Base-by-base conservation (phyloP, 2,888 invertebrate genomes). In the Caenorhabditis virilis region DNA sequence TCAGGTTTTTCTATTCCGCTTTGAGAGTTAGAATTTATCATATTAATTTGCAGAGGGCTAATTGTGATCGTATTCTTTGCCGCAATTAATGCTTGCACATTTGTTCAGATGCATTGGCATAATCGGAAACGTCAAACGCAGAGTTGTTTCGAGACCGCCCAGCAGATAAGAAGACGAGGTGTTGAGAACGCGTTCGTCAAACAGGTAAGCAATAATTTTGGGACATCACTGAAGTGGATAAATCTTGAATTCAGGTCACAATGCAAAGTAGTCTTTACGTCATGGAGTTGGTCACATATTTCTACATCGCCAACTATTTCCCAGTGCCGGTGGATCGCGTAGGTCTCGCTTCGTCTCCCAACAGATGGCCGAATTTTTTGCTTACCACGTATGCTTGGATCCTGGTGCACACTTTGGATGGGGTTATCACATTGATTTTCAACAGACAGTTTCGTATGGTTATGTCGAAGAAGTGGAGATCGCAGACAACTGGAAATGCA, bases 361-460 rank as follows among this genome's bases (percentile, higher is more conserved):
- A 74, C 39, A 45, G 69, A 16, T 74, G 74, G 74, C 74, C 74
- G 0, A 74, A 74, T 47, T 74, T 74, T 26, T 43, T 74, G 6
- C 55, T 74, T 33, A 74, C 74, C 5, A 74, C 74, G 1, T 74
- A 58, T 22, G 66, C 71, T 1, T 74, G 74, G 74, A 64, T 73
- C 11, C 41, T 66, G 30, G 66, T 73, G 1, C 70, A 71, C 27
- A 59, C 69, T 23, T 33, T 71, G 38, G 73, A 73, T 51, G 73
- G 73, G 68, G 46, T 65, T 13, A 65, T 69, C 18, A 72, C 72
- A 1, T 43, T 72, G 43, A 55, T 59, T 18, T 72, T 72, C 52
- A 72, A 72, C 50, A 58, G 59, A 27, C 72, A 72, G 38, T 70
- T 72, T 46, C 69, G 69, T 3, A 57, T 51, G 39, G 65, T 68